Evolutionary conservation across 2,797 vertebrate genomes (phyloP).

Genomic region (Epinephelus malabaricus): DNA sequence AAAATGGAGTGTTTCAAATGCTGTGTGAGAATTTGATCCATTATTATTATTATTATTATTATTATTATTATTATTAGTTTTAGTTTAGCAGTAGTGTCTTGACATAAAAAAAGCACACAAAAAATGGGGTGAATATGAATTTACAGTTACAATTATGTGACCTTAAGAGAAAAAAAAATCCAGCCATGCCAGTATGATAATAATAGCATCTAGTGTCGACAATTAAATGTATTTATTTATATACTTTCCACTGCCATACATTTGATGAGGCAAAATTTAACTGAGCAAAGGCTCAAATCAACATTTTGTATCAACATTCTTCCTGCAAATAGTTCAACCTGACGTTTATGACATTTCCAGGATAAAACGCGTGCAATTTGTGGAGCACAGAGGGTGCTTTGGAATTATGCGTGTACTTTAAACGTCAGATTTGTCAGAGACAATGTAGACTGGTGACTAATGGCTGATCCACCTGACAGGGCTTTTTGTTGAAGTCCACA

Average conservation of each 20-base stretch:
- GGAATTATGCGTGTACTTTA: slow-evolving; percentile 75
- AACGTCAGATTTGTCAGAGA: slow-evolving; percentile 77
- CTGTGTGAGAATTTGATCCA: background rate
- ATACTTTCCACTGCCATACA: background rate
- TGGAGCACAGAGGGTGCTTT: slow-evolving; percentile 61
- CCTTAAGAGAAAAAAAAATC: background rate
- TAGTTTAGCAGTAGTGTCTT: too few species aligned
- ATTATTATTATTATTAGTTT: slow-evolving; percentile 1
- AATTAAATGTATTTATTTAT: slow-evolving; percentile 13
- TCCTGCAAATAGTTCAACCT: slow-evolving; percentile 48
- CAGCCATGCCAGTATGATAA: background rate
- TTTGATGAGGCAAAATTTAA: slow-evolving; percentile 28
- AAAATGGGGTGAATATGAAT: background rate
- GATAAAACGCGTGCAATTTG: slow-evolving; percentile 69
- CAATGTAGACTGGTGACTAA: slow-evolving; percentile 72
- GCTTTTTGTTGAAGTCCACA: slow-evolving; percentile 80
- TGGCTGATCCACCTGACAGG: slow-evolving; percentile 78
- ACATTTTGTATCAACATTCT: slow-evolving; percentile 58
- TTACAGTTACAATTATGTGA: background rate
- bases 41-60: background rate
- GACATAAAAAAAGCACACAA: background rate
- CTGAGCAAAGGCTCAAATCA: slow-evolving; percentile 44
- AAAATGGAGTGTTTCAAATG: background rate
- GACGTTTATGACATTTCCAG: slow-evolving; percentile 65
- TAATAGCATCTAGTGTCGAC: background rate